These are phyloP conservation scores for Oncorhynchus nerka DNA, from an alignment of 2,113 vertebrate species.

Conservation along the genomic window DNA sequence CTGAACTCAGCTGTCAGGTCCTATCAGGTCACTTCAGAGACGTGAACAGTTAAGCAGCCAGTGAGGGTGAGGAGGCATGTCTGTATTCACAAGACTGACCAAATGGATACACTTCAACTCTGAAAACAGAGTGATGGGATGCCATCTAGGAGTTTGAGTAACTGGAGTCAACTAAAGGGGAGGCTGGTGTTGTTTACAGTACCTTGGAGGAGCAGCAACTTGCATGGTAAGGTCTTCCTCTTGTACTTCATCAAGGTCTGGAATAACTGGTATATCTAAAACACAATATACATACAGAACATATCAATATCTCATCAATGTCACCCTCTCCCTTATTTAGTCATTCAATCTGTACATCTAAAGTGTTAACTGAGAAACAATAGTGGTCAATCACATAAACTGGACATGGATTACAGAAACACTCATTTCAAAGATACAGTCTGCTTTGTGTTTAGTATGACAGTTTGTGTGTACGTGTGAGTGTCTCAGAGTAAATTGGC, in stretches of 20 bases:
- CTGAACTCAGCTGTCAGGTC: no score
- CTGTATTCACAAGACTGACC: not conserved
- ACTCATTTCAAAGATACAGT: not conserved
- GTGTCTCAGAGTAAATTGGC: constrained; percentile 42
- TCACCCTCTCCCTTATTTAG: not conserved
- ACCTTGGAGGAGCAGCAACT: constrained; percentile 95
- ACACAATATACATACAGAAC: not conserved
- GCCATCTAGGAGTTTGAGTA: not conserved
- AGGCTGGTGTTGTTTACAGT: constrained; percentile 7
- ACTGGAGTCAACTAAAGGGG: no score
- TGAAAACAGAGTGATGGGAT: not conserved
- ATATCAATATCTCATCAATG: not conserved
- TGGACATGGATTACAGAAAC: not conserved
- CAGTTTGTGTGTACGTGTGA: constrained; percentile 4
- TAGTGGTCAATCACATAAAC: not conserved
- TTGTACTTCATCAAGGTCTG: constrained; percentile 93
- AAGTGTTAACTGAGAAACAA: not conserved
- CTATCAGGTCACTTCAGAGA: no score
- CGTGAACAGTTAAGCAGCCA: not conserved
- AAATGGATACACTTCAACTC: not conserved
- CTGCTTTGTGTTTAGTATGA: not conserved
- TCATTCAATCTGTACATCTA: not conserved
- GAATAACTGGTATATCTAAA: constrained; percentile 92
- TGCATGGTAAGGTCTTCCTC: constrained; percentile 95
- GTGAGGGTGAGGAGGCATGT: not conserved